Evolutionary conservation across 2,797 vertebrate species (phyloP), one percentile per base, ranked within the genome.

Genomic region (Pagetopsis macropterus): DNA sequence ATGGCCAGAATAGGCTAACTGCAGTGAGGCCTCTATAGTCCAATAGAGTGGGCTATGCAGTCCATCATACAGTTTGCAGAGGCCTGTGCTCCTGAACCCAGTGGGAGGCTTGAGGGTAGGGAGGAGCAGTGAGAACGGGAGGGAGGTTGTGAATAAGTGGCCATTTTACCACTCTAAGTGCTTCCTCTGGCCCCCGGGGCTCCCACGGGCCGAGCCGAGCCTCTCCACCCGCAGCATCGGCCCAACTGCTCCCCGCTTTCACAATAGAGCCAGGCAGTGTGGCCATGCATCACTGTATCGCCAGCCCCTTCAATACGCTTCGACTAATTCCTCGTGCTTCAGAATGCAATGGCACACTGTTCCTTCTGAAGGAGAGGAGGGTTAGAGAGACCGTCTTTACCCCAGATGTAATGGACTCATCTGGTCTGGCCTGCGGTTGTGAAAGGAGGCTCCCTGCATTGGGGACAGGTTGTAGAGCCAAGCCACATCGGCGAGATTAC

Each of bases 121-220:
- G 87, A 86, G 89, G 85, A 84, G 81, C 84, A 82, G 84, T 45
- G 73, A 85, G 75, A 90, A 86, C 74, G 59, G 82, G 79, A 87
- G 77, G 88, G 81, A 64, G 81, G 82, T 65, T 82, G 88, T 92
- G 90, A 92, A 94, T 93, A 93, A 93, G 88, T 93, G 91, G 87
- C 83, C 90, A 86, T 92, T 93, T 91, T 93, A 91, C 89, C 87
- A 91, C 87, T 91, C 82, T 93, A 92, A 94, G 91, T 92, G 92
- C 85, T 91, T 90, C 87, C 78, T 82, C 77, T 72, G 91, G 90
- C 90, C 92, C 89, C 67, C 61, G 23, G 84, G 92, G 87, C 73
- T 90, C 88, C 88, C 80, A 61, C 9, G 80, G 89, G 87, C 87
- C 40, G 3, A 77, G 81, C 56, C 12, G 23, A 78, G 83, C 58